Conservation (phyloP, 30 jellyfish, hydroid and myxozoan genomes). For the Cassiopea andromeda region DNA sequence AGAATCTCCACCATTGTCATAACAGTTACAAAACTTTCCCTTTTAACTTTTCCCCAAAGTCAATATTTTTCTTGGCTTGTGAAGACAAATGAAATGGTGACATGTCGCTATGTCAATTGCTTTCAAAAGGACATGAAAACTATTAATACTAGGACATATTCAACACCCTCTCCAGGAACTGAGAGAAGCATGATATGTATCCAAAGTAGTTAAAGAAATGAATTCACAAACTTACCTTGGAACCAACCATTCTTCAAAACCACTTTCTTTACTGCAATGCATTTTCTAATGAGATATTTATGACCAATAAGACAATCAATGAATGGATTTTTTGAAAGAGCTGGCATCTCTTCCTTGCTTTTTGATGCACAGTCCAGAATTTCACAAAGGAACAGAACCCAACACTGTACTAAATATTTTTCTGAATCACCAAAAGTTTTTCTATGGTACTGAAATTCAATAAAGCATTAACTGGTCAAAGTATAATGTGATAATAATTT, state of each 20-base stretch:
- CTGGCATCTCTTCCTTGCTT: background rate
- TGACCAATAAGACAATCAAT: background rate
- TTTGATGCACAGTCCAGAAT: background rate
- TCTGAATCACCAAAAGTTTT: background rate
- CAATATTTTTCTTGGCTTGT: too few species aligned
- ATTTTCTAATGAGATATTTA: constrained; percentile 15
- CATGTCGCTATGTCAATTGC: too few species aligned
- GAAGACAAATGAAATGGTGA: too few species aligned
- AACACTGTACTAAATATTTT: background rate
- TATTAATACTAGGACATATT: too few species aligned
- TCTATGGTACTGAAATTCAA: background rate
- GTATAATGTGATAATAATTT: background rate
- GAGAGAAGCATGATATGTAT: background rate
- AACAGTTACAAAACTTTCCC: too few species aligned
- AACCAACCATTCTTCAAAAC: constrained; percentile 40
- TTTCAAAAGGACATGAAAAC: too few species aligned
- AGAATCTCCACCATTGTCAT: too few species aligned
- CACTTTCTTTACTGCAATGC: background rate
- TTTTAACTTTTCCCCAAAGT: too few species aligned
- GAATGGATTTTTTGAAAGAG: background rate
- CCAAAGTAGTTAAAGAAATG: background rate
- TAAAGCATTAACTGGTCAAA: background rate
- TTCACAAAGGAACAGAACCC: constrained; percentile 3
- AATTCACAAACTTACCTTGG: constrained; percentile 7
- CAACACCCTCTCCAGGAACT: background rate